Conservation (phyloP, 1,140 invertebrate species). For the Bombus haemorrhoidalis region DNA sequence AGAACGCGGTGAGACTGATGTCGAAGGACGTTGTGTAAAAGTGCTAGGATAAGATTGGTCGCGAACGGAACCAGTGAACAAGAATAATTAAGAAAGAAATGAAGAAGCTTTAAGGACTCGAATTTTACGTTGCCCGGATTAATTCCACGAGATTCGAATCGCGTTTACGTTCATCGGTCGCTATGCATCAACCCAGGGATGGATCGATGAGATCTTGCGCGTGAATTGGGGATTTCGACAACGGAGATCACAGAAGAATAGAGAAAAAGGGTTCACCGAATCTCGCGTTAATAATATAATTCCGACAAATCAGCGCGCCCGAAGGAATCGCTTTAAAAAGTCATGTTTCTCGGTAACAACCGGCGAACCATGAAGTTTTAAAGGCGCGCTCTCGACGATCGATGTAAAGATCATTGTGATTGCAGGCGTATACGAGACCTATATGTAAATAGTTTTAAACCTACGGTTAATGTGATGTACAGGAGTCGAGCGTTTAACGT, state of each 20-base stretch:
- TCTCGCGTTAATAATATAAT: slow-evolving; percentile 31
- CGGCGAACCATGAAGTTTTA: neutral
- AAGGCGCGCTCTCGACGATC: slow-evolving; percentile 20
- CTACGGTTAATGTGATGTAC: slow-evolving; percentile 66
- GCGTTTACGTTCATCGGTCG: neutral
- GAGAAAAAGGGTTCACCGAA: neutral
- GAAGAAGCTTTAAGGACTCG: slow-evolving; percentile 48
- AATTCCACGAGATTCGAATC: neutral
- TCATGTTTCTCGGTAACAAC: neutral
- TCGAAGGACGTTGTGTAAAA: slow-evolving; percentile 87
- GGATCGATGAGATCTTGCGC: neutral
- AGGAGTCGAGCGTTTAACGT: slow-evolving; percentile 61
- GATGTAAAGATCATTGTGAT: slow-evolving; percentile 65
- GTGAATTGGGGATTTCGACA: neutral
- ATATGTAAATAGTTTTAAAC: slow-evolving; percentile 72
- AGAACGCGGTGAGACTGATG: slow-evolving; percentile 97
- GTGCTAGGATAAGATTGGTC: neutral
- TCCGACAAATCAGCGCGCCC: slow-evolving; percentile 22
- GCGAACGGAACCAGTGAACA: slow-evolving; percentile 23
- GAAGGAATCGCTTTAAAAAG: slow-evolving; percentile 13
- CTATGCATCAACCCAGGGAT: no score
- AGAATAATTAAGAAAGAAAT: neutral
- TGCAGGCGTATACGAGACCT: slow-evolving; percentile 72
- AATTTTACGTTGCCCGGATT: slow-evolving; percentile 5
- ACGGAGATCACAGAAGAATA: neutral